phyloP scores from a whole-genome alignment of 2,113 vertebrate genomes.

The Mustela lutreola region DNA sequence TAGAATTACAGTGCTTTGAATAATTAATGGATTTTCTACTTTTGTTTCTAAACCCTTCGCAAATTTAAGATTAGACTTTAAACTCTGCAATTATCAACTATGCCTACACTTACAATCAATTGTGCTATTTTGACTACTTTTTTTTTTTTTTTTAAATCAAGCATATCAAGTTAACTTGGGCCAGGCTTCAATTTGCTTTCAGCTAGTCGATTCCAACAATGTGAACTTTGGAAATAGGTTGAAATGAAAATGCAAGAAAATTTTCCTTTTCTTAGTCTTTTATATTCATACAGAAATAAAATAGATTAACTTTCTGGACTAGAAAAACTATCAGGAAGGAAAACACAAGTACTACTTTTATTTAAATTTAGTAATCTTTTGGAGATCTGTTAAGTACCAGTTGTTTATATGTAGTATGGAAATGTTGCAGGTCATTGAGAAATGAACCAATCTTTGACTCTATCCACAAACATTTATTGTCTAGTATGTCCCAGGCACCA shows the following conservation, averaged over 20 bases:
- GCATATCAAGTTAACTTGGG: neutral
- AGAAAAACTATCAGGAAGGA: slow-evolving; percentile 1
- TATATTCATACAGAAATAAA: slow-evolving; percentile 13
- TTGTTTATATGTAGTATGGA: neutral
- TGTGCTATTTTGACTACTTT: neutral
- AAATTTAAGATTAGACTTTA: slow-evolving; percentile 11
- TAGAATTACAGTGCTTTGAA: neutral
- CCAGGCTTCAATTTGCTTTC: neutral
- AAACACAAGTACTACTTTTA: neutral
- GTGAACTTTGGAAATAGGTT: slow-evolving; percentile 26
- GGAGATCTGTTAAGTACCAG: neutral
- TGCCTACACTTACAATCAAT: neutral
- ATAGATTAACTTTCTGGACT: neutral
- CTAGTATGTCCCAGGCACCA: neutral
- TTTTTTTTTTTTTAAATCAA: neutral
- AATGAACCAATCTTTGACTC: neutral
- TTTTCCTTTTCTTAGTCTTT: neutral
- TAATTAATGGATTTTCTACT: neutral
- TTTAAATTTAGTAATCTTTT: slow-evolving; percentile 3
- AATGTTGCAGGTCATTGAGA: neutral
- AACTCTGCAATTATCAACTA: neutral
- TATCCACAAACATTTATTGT: neutral
- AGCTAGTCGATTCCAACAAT: neutral
- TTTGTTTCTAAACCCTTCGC: neutral
- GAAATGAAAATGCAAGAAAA: neutral